A percentile compares a stretch with the other conserved stretches of the same genome.
Evolutionary conservation across 2,113 vertebrate species (phyloP).

Genomic region (Ptilonorhynchus violaceus): DNA sequence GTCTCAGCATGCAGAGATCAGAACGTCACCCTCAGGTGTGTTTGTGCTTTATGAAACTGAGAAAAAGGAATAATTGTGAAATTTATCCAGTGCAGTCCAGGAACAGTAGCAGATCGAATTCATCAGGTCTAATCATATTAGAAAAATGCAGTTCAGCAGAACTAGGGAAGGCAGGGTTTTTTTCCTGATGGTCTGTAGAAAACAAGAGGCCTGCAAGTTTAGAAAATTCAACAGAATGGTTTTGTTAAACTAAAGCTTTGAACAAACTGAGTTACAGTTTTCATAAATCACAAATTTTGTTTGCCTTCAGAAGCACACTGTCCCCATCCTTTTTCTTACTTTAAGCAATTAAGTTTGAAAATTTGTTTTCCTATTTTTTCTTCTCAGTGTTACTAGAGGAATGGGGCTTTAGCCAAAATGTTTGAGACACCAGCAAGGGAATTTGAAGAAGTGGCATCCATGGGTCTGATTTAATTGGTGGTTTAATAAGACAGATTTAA

Average conservation of each 20-base stretch:
- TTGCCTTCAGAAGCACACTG: background rate
- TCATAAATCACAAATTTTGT: background rate
- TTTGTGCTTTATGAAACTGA: background rate
- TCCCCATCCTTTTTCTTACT: background rate
- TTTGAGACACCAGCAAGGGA: background rate
- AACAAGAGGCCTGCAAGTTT: background rate
- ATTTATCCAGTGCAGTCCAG: background rate
- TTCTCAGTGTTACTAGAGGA: background rate
- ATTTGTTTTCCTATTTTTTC: background rate
- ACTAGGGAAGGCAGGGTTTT: background rate
- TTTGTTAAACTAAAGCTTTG: background rate
- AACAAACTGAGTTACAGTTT: background rate
- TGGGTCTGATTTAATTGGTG: background rate
- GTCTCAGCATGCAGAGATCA: background rate
- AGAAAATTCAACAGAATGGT: background rate
- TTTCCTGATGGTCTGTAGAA: background rate
- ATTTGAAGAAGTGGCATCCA: background rate
- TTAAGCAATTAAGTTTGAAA: background rate
- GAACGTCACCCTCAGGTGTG: background rate
- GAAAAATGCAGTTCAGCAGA: background rate
- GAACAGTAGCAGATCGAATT: background rate
- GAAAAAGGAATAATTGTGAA: background rate
- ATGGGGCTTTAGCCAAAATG: background rate
- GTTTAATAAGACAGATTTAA: background rate
- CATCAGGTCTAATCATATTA: background rate